Base-by-base conservation (phyloP, 1,140 invertebrate species). In the Leptestheria dahalacensis region DNA sequence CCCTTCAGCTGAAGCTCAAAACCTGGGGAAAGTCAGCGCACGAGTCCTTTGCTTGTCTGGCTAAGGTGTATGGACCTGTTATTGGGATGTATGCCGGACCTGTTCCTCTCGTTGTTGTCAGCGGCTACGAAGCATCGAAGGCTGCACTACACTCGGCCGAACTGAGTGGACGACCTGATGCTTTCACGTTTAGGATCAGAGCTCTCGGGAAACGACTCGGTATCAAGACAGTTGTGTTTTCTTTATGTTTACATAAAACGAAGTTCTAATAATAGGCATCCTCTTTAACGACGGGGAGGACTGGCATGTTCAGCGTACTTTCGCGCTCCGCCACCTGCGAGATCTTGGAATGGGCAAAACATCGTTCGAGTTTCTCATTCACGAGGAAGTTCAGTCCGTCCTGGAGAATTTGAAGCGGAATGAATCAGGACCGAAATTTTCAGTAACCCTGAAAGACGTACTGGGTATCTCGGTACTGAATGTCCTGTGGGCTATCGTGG, bases 151-250 rank as follows among this genome's bases (percentile, higher is more conserved):
- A 71, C 0, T 71, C 75, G 15, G 80, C 82, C 46, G 81, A 81
- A 2, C 88, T 80, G 64, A 80, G 83, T 62, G 84, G 79, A 0
- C 70, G 86, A 59, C 87, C 86, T 0, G 77, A 85, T 68, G 82
- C 77, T 59, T 85, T 84, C 65, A 88, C 88, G 63, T 72, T 81
- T 33, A 73, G 78, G 41, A 68, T 87, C 9, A 70, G 85, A 48
- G 82, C 82, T 46, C 77, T 88, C 69, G 85, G 84, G 23, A 77
- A 78, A 46, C 72, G 73, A 64, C 77, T 76, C 74, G 81, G 82
- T 85, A 69, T 69, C 68, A 67, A 61, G 56, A 51, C 11, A 48
- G 46, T 48, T 46, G 10, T 25, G 21, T 15, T 29, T 23, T 26
- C 24, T 26, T 41, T 41, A 41, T 9, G 6, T 9, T 41, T 41